Conservation (phyloP, 2,888 invertebrate genomes). For the Helobdella robusta region DNA sequence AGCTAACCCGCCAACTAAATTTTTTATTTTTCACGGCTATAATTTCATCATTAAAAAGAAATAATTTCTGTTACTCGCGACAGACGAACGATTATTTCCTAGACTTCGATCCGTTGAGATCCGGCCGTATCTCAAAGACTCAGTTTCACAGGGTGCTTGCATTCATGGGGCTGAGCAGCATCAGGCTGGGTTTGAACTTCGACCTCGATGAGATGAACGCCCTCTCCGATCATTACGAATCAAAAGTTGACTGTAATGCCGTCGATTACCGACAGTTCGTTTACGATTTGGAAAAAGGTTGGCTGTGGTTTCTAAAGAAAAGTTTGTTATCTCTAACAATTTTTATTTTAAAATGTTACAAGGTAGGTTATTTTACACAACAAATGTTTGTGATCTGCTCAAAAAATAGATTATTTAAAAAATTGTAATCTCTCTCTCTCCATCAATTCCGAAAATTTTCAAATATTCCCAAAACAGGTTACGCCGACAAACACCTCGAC, state of each 20-base stretch:
- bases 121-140: conserved; percentile 44
- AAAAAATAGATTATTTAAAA: background rate
- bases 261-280: conserved; percentile 45
- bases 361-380: background rate
- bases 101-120: conserved; percentile 48
- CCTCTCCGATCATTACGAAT: conserved; percentile 43
- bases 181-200: conserved; percentile 44
- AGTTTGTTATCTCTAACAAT: too few relatives aligned
- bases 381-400: background rate
- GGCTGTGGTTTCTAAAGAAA: background rate
- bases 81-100: conserved; percentile 47
- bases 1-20: too few relatives aligned
- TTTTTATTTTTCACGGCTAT: too few relatives aligned
- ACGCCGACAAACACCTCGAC: conserved; percentile 46
- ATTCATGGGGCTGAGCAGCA: conserved; percentile 44
- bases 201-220: conserved; percentile 42
- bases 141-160: conserved; percentile 47
- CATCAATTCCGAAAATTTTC: too few relatives aligned
- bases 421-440: too few relatives aligned
- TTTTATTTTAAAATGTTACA: too few relatives aligned
- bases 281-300: conserved; percentile 47
- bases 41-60: too few relatives aligned
- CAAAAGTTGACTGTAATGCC: conserved; percentile 38
- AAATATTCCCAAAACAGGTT: conserved; percentile 39
- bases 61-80: background rate